Evolutionary conservation across 2,113 vertebrate species (phyloP).

Genomic region (Caretta caretta): DNA sequence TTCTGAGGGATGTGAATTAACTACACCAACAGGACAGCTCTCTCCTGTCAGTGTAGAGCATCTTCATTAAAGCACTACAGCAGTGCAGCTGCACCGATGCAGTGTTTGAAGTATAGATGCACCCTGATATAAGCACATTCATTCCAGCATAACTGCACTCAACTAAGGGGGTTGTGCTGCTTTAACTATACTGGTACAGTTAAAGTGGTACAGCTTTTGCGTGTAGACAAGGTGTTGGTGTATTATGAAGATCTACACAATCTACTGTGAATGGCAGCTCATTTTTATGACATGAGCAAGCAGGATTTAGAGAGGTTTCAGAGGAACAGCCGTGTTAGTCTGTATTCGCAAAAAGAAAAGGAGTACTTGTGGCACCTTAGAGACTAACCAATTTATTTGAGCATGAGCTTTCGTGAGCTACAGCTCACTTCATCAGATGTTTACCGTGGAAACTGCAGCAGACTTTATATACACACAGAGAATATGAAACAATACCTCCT

Average conservation of each 20-base stretch:
- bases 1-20: too few species aligned
- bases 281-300: not conserved
- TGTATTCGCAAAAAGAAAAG: too few species aligned
- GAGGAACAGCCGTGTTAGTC: too few species aligned
- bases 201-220: not conserved
- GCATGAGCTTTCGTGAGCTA: too few species aligned
- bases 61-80: not conserved
- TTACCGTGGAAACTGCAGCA: too few species aligned
- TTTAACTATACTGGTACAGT: not conserved
- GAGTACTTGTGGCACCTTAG: too few species aligned
- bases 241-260: not conserved
- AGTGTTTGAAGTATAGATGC: not conserved
- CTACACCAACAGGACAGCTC: too few species aligned
- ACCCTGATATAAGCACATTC: not conserved
- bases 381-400: too few species aligned
- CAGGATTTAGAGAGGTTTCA: not conserved
- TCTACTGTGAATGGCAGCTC: slow-evolving; percentile 4
- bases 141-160: accelerated
- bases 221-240: not conserved
- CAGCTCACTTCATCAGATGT: too few species aligned
- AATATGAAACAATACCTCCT: too few species aligned
- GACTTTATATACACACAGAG: too few species aligned
- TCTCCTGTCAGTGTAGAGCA: not conserved
- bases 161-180: not conserved
- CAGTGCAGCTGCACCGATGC: not conserved